These are phyloP conservation scores for Leptopilina boulardi DNA, from an alignment of 1,140 invertebrate species.

Conservation along the genomic window DNA sequence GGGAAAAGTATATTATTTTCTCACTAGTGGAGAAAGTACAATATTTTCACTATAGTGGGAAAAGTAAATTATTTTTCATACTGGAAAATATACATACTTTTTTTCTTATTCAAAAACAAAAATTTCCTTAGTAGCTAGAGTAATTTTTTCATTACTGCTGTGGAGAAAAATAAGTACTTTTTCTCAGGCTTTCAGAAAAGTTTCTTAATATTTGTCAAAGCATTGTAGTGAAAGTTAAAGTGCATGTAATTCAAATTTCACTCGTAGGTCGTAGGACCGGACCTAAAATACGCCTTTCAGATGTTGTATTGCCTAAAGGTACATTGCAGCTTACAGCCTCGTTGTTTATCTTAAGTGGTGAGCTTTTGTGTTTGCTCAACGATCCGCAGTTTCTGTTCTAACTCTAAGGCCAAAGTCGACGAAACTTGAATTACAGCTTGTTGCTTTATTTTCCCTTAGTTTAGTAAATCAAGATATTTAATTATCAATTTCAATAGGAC, in stretches of 20 bases:
- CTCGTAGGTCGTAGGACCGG: background rate
- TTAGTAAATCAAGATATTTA: background rate
- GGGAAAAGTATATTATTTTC: too few species aligned
- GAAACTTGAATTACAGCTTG: background rate
- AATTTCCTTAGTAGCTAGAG: background rate
- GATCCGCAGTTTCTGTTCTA: background rate
- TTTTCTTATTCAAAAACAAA: too few species aligned
- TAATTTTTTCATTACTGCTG: background rate
- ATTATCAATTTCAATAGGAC: background rate
- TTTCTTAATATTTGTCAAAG: background rate
- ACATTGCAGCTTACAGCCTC: constrained; percentile 58
- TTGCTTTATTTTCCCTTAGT: background rate
- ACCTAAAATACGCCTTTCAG: background rate
- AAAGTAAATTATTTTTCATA: too few species aligned
- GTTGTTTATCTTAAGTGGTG: constrained; percentile 65
- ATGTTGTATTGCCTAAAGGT: constrained; percentile 47
- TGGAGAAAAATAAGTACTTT: too few species aligned
- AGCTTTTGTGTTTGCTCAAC: constrained; percentile 65
- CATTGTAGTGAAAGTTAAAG: background rate
- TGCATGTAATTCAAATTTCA: background rate
- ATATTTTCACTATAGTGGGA: too few species aligned
- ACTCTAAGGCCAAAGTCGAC: background rate
- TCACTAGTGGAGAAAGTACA: too few species aligned
- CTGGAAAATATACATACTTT: too few species aligned
- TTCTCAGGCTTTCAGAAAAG: too few species aligned